phyloP scores from a whole-genome alignment of 1,140 invertebrate genomes.

The Drosophila kanapiae region DNA sequence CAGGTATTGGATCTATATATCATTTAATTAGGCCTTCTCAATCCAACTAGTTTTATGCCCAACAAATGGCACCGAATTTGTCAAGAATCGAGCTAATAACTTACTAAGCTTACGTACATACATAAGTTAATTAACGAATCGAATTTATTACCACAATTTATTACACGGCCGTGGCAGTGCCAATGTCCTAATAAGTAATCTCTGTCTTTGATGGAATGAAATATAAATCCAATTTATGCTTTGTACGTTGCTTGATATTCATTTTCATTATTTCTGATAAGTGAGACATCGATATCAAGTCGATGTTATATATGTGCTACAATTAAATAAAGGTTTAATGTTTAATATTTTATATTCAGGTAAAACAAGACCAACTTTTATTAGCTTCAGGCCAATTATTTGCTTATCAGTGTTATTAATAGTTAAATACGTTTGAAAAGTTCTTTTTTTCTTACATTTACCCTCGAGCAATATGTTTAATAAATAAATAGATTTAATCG shows the following conservation, averaged over 20 bases:
- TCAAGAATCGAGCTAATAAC: conserved; percentile 16
- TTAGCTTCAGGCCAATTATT: not conserved
- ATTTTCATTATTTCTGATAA: not conserved
- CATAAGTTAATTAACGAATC: conserved; percentile 23
- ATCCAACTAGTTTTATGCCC: not conserved
- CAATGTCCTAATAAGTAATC: conserved; percentile 16
- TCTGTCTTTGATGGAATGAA: conserved; percentile 7
- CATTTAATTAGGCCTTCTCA: not conserved
- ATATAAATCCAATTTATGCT: conserved; percentile 14
- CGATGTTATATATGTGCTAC: not conserved
- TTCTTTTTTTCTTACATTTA: not conserved
- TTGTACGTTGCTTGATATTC: not conserved
- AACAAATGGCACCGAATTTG: conserved; percentile 6
- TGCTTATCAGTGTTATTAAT: not conserved
- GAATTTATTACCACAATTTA: conserved; percentile 32
- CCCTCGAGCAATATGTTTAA: not conserved
- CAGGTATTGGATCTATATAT: not conserved
- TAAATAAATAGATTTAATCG: conserved; percentile 1
- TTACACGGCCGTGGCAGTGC: conserved; percentile 2
- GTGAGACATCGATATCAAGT: not conserved
- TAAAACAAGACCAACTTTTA: not conserved
- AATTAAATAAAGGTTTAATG: not conserved
- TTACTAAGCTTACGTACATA: not conserved
- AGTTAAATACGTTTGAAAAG: not conserved
- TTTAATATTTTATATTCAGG: not conserved